A percentile compares a stretch with the other conserved stretches of the same genome.
Evolutionary conservation across 2,113 vertebrate genomes (phyloP).

Genomic region (Mystacornis crossleyi): DNA sequence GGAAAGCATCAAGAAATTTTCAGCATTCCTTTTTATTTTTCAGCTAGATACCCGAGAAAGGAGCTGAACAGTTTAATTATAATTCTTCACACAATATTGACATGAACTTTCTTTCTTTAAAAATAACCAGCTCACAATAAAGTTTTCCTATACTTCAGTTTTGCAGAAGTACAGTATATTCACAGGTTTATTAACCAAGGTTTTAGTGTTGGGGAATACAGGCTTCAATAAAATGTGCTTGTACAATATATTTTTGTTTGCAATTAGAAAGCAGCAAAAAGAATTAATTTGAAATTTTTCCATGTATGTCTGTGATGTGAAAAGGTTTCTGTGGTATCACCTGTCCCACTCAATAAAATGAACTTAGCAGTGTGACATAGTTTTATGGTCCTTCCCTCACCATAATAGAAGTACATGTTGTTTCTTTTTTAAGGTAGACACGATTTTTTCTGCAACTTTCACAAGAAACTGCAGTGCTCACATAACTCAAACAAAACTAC

Average conservation of each 20-base stretch:
- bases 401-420: not conserved
- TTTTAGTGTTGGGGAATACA: not conserved
- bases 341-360: not conserved
- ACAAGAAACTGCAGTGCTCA: not conserved
- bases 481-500: constrained; percentile 42
- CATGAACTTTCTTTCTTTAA: not conserved
- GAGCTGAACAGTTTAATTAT: not conserved
- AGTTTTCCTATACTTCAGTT: not conserved
- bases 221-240: not conserved
- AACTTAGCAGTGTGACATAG: not conserved
- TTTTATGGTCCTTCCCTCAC: not conserved
- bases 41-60: not conserved
- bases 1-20: not conserved
- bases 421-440: not conserved
- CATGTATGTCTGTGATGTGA: not conserved
- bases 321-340: not conserved
- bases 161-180: not conserved
- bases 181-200: not conserved
- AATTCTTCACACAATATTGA: not conserved
- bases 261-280: not conserved
- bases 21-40: not conserved
- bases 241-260: not conserved
- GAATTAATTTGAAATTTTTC: not conserved
- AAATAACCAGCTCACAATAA: not conserved
- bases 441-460: not conserved